Evolutionary conservation across 2,113 vertebrate species (phyloP).

Genomic region (Rousettus leschenaultii): DNA sequence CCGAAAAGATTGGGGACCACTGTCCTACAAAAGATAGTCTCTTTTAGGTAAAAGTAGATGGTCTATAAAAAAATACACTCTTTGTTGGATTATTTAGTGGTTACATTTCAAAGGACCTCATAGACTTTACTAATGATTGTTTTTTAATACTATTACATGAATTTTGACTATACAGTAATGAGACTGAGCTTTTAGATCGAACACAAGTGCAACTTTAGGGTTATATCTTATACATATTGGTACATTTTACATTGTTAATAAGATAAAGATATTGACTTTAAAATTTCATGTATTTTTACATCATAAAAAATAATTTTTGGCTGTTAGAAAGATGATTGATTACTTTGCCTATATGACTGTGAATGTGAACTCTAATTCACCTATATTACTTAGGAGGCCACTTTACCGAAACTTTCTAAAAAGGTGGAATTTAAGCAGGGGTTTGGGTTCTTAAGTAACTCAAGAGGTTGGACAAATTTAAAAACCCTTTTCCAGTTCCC

Average conservation of each 20-base stretch:
- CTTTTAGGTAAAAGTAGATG: not conserved
- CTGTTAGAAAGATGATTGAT: conserved; percentile 24
- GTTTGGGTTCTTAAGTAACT: not conserved
- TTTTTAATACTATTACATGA: not conserved
- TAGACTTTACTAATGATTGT: not conserved
- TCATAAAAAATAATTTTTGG: not conserved
- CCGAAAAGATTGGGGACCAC: too few relatives aligned
- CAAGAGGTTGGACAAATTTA: not conserved
- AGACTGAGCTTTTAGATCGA: not conserved
- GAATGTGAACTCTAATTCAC: not conserved
- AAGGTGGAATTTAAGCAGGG: conserved; percentile 55
- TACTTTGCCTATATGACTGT: conserved; percentile 4
- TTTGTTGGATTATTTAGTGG: not conserved
- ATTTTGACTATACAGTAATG: not conserved
- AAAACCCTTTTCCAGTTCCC: not conserved
- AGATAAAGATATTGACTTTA: conserved; percentile 61
- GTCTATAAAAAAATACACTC: not conserved
- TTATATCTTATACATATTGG: not conserved
- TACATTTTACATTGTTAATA: not conserved
- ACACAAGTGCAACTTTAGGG: not conserved
- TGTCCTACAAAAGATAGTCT: not conserved
- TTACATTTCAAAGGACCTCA: not conserved
- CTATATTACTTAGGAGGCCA: not conserved
- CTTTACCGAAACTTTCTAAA: conserved; percentile 50
- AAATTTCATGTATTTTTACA: conserved; percentile 41